Conservation (phyloP, 2,113 vertebrate genomes). For the Pagrus major region DNA sequence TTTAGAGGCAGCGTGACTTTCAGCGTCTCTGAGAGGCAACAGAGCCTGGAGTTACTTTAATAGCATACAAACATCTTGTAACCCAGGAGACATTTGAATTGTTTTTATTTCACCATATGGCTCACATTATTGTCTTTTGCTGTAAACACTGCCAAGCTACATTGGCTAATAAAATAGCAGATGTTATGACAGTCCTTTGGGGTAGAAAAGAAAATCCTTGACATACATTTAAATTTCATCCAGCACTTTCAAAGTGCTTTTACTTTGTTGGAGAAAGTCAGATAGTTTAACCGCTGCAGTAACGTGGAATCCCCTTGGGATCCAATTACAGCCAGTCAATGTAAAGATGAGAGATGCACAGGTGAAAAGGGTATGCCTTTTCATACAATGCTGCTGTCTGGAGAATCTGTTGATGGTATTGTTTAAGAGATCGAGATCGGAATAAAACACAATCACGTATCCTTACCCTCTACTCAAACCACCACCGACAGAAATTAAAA, state of each 20-base stretch:
- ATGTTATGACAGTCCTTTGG: slow-evolving; percentile 16
- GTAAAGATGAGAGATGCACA: slow-evolving; percentile 30
- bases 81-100: slow-evolving; percentile 38
- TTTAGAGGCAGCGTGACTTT: slow-evolving; percentile 8
- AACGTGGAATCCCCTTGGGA: slow-evolving; percentile 48
- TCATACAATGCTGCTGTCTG: slow-evolving; percentile 7
- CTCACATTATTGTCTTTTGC: slow-evolving; percentile 35
- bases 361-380: slow-evolving; percentile 36
- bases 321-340: slow-evolving; percentile 62
- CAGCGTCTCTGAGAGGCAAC: slow-evolving; percentile 4
- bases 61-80: slow-evolving; percentile 39
- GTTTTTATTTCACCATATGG: slow-evolving; percentile 32
- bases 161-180: slow-evolving; percentile 14
- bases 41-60: slow-evolving; percentile 33
- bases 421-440: slow-evolving; percentile 10
- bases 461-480: not conserved
- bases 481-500: slow-evolving; percentile 29
- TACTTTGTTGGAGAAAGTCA: slow-evolving; percentile 28
- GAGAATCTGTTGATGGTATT: slow-evolving; percentile 25
- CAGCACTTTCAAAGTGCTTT: slow-evolving; percentile 25
- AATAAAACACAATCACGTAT: slow-evolving; percentile 24
- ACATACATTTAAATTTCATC: slow-evolving; percentile 31
- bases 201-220: not conserved
- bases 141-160: slow-evolving; percentile 38
- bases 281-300: slow-evolving; percentile 32